Evolutionary conservation across 2,888 invertebrate genomes (phyloP).

Genomic region (Andrena minutula): DNA sequence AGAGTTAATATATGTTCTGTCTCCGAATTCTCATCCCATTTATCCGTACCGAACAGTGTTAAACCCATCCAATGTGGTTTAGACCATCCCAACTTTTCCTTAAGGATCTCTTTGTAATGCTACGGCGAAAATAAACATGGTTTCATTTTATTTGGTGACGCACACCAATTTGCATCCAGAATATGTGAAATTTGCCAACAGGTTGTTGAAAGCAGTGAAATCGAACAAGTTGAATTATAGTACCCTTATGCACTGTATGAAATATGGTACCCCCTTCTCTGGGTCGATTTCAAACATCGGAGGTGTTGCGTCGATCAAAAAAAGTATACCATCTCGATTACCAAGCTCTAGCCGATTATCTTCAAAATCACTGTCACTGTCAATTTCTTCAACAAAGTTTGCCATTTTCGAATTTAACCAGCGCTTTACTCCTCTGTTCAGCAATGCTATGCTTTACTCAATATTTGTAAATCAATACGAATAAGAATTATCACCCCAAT

Average conservation of each 20-base stretch:
- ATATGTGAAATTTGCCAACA: no score
- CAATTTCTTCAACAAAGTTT: not conserved
- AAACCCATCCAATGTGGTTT: slow-evolving; percentile 74
- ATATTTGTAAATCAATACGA: no score
- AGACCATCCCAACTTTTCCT: slow-evolving; percentile 70
- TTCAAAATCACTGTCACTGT: not conserved
- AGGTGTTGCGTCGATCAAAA: slow-evolving; percentile 70
- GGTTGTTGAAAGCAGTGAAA: not conserved
- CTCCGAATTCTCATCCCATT: slow-evolving; percentile 57
- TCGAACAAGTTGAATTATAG: not conserved
- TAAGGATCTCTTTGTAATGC: slow-evolving; percentile 66
- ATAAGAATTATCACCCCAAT: no score
- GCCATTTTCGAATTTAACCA: slow-evolving; percentile 37
- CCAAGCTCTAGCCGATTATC: slow-evolving; percentile 38
- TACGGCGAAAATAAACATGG: slow-evolving; percentile 19
- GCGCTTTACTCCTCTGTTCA: not conserved
- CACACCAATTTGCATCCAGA: no score
- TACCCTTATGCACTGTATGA: slow-evolving; percentile 70
- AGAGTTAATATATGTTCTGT: slow-evolving; percentile 63
- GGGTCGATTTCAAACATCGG: slow-evolving; percentile 70
- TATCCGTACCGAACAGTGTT: slow-evolving; percentile 67
- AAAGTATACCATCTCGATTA: slow-evolving; percentile 68
- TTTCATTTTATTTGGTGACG: not conserved
- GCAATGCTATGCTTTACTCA: no score
- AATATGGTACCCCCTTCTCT: slow-evolving; percentile 44